Evolutionary conservation across 1,140 invertebrate genomes (phyloP), one percentile per base, ranked within the genome.

Genomic region (Ceratosolen fusciceps): DNA sequence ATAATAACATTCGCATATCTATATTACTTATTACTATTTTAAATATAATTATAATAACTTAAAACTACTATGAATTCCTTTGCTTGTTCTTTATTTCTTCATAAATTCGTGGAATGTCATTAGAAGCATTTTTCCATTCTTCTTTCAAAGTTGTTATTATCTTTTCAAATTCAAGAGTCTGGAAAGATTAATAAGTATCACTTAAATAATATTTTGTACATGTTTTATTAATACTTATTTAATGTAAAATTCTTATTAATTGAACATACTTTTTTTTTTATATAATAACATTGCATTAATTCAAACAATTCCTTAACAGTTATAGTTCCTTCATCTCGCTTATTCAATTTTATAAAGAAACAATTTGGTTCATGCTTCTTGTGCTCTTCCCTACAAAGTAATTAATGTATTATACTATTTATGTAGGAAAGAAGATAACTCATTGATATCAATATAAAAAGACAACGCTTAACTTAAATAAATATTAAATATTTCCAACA

Each of bases 351-450:
- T 4, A 93, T 82, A 85, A 91, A 93, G 8, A 86, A 75, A 82
- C 92, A 93, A 0, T 84, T 39, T 56, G 87, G 74, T 14, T 90
- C 86, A 84, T 92, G 92, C 29, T 89, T 90, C 39, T 80, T 79
- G 81, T 93, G 92, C 82, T 92, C 92, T 29, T 80, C 47, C 90
- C 91, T 92, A 58, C 10, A 85, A 87, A 56, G 77, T 58, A 73
- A 77, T 43, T 21, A 52, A 60, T 43, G 43, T 43, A 1, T 19
- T 34, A 65, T 14, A 37, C 37, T 60, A 60, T 31, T 7, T 12
- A 43, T 43, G 39, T 43, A 43, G 39, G 39, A 43, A 7, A 43
- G 12, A 7, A 43, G 12, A 43, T 12, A 43, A 43, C 12, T 43
- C 39, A 12, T 7, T 12, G 39, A 43, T 12, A 43, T 43, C 39